These are phyloP conservation scores for Coenonympha glycerion DNA, from an alignment of 2,888 invertebrate genomes.

Conservation along the genomic window DNA sequence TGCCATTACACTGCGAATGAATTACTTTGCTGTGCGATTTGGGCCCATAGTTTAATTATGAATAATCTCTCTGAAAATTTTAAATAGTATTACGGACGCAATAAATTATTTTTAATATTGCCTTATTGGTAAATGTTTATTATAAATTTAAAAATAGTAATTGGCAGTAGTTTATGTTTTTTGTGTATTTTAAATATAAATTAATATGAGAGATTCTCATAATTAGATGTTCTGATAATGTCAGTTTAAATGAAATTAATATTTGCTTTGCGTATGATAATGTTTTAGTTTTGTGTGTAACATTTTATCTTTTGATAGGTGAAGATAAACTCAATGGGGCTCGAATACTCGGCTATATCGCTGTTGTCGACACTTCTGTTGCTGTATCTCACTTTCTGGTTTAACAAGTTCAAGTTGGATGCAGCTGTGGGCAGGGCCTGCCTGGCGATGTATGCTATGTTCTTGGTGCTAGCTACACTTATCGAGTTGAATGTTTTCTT, in stretches of 20 bases:
- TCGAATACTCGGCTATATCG: constrained; percentile 93
- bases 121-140: not conserved
- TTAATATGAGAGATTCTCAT: constrained; percentile 17
- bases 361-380: constrained; percentile 89
- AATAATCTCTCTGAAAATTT: constrained; percentile 9
- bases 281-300: constrained; percentile 27
- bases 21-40: constrained; percentile 23
- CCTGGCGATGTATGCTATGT: constrained; percentile 89
- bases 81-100: no score
- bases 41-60: constrained; percentile 26
- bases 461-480: constrained; percentile 89
- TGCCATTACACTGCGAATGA: constrained; percentile 20
- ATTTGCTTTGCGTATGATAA: constrained; percentile 14
- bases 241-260: not conserved
- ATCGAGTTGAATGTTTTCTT: constrained; percentile 96
- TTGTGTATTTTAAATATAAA: not conserved
- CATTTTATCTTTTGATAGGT: constrained; percentile 68
- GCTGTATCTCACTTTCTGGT: constrained; percentile 87
- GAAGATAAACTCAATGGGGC: constrained; percentile 91
- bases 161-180: not conserved
- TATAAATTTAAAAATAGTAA: not conserved
- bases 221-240: constrained; percentile 8
- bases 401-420: constrained; percentile 91
- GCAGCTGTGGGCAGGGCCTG: constrained; percentile 89
- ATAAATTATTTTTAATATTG: not conserved